phyloP scores from a whole-genome alignment of 2,888 invertebrate genomes.

The Caprella mutica region DNA sequence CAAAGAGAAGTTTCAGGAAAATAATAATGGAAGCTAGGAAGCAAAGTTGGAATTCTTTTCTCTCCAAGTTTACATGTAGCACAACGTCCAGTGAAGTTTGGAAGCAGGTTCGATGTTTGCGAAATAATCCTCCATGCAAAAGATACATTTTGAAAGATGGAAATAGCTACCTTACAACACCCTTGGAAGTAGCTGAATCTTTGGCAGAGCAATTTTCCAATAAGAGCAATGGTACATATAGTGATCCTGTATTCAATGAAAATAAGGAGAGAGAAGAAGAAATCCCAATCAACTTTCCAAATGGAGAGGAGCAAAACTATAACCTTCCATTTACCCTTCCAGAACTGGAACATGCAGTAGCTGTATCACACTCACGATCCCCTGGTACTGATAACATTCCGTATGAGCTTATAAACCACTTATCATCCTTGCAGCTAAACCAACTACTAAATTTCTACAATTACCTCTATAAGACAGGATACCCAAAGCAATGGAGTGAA shows the following conservation, averaged over 20 bases:
- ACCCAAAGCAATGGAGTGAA: background rate
- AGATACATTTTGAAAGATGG: background rate
- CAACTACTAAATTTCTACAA: background rate
- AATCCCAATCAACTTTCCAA: background rate
- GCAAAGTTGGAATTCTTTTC: background rate
- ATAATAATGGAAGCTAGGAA: background rate
- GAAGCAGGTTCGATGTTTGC: background rate
- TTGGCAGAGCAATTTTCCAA: background rate
- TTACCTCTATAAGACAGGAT: background rate
- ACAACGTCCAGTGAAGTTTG: background rate
- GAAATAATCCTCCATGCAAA: background rate
- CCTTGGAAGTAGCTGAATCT: background rate
- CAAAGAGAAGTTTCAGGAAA: background rate
- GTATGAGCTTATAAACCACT: background rate
- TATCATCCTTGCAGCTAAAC: background rate
- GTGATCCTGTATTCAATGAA: background rate
- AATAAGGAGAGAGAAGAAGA: background rate
- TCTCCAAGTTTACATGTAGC: background rate
- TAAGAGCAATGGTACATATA: background rate
- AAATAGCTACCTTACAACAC: background rate
- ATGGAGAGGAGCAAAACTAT: background rate
- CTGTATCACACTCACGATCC: background rate
- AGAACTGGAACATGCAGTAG: background rate
- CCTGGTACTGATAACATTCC: background rate
- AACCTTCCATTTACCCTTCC: background rate